Conservation (phyloP, 2,797 vertebrate species). For the Poecilia picta region DNA sequence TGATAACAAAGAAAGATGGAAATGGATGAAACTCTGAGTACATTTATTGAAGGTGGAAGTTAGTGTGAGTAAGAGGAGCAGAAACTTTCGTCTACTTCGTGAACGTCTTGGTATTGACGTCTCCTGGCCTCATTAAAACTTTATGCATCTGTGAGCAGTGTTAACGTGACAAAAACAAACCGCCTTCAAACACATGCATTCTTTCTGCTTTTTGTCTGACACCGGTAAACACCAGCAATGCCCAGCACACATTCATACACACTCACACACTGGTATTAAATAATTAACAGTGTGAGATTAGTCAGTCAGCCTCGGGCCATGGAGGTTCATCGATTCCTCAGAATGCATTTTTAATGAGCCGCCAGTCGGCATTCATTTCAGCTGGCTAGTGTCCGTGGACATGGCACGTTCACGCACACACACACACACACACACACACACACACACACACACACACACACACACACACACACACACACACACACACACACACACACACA, state of each 20-base stretch:
- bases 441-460: not conserved
- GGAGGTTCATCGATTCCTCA: slow-evolving; percentile 82
- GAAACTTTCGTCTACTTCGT: slow-evolving; percentile 24
- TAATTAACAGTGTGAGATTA: slow-evolving; percentile 84
- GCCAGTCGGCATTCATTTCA: slow-evolving; percentile 76
- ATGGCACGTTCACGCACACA: slow-evolving; percentile 49
- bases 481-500: too few relatives aligned
- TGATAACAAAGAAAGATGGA: not conserved
- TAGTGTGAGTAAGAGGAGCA: not conserved
- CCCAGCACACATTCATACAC: too few relatives aligned
- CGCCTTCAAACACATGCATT: slow-evolving; percentile 19
- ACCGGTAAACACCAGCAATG: slow-evolving; percentile 21
- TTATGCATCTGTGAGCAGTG: slow-evolving; percentile 70
- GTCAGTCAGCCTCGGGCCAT: slow-evolving; percentile 76
- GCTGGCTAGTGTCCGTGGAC: slow-evolving; percentile 79
- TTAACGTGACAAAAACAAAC: slow-evolving; percentile 61
- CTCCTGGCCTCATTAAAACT: slow-evolving; percentile 80
- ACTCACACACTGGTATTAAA: slow-evolving; percentile 71
- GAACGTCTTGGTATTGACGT: slow-evolving; percentile 51
- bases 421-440: not conserved
- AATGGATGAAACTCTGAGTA: not conserved
- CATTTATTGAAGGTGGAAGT: not conserved
- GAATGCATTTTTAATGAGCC: slow-evolving; percentile 84
- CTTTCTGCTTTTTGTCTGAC: slow-evolving; percentile 25
- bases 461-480: slow-evolving; percentile 8